Percentiles rank a stretch among this genome's conserved stretches.
Conservation (phyloP, 2,888 invertebrate species). For the Diploptera punctata region DNA sequence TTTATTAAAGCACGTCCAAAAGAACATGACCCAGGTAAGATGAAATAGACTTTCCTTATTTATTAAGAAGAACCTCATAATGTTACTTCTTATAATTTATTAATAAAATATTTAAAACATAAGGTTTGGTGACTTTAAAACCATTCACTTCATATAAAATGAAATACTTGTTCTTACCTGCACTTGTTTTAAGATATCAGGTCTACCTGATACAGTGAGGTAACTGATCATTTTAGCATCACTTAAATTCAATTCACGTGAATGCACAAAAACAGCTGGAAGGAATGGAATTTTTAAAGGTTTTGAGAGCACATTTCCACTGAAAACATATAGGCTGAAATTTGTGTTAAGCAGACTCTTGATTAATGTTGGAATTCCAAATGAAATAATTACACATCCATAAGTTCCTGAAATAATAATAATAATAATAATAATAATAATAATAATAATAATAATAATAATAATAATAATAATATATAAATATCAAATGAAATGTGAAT, state of each 20-base stretch:
- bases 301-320: slow-evolving; percentile 51
- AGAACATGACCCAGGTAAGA: too few species aligned
- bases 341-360: slow-evolving; percentile 52
- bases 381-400: slow-evolving; percentile 55
- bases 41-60: too few species aligned
- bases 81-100: too few species aligned
- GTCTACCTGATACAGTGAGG: slow-evolving; percentile 60
- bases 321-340: slow-evolving; percentile 52
- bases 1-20: too few species aligned
- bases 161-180: slow-evolving; percentile 52
- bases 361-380: slow-evolving; percentile 51
- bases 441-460: too few species aligned
- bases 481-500: too few species aligned
- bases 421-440: too few species aligned
- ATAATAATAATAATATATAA: too few species aligned
- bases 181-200: slow-evolving; percentile 62
- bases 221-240: slow-evolving; percentile 43
- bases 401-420: slow-evolving; percentile 54
- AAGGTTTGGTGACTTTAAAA: too few species aligned
- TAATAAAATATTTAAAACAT: too few species aligned
- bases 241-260: slow-evolving; percentile 51
- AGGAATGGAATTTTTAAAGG: slow-evolving; percentile 53
- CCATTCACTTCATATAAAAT: background rate
- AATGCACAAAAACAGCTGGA: slow-evolving; percentile 54
- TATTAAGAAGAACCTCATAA: too few species aligned